Evolutionary conservation across 2,888 invertebrate genomes (phyloP), one percentile per base, ranked within the genome.

Genomic region (Oscheius sp.): DNA sequence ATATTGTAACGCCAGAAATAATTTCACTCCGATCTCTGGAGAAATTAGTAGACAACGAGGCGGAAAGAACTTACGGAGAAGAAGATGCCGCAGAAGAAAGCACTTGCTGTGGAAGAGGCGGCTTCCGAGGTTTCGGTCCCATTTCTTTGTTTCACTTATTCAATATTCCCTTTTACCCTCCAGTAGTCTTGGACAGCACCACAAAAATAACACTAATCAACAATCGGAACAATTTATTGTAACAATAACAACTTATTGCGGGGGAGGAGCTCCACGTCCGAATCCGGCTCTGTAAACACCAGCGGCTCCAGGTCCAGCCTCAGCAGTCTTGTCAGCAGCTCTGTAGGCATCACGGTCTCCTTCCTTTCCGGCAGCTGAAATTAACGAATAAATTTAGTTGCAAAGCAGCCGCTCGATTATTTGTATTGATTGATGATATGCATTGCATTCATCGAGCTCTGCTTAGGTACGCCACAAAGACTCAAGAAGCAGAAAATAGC

Each of bases 281-380:
- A 87, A 88, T 74, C 88, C 88, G 63, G 79, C 86, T 66, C 88
- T 85, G 85, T 96, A 95, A 88, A 97, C 92, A 90, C 88, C 86
- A 82, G 93, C 94, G 75, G 94, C 93, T 81, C 97, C 98, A 87
- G 96, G 94, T 82, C 97, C 98, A 87, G 95, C 97, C 90, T 98
- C 98, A 78, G 94, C 94, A 90, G 95, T 95, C 91, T 98, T 98
- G 90, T 98, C 97, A 29, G 76, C 63, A 13, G 77, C 61, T 74
- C 85, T 80, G 82, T 85, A 84, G 68, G 81, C 78, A 52, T 84
- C 81, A 72, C 86, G 86, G 73, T 88, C 88, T 61, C 80, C 77
- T 69, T 83, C 86, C 71, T 77, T 76, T 53, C 79, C 76, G 70
- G 75, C 79, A 23, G 76, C 82, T 78, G 74, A 74, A 79, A 75